phyloP scores from a whole-genome alignment of 2,888 invertebrate species.

The Trachelus iudaicus region DNA sequence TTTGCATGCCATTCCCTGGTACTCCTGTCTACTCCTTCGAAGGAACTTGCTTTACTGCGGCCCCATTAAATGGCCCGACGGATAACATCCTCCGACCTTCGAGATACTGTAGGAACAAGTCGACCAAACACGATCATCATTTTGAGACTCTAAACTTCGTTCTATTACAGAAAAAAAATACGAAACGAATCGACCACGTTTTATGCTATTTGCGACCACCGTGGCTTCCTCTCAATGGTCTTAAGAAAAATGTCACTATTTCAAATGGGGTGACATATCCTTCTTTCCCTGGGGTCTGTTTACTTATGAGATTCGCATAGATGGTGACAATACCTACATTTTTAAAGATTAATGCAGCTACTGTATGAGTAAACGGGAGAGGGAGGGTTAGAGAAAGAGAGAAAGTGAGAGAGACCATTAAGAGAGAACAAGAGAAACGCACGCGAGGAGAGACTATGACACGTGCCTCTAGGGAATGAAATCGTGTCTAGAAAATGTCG shows the following conservation, averaged over 20 bases:
- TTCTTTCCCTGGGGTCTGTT: background rate
- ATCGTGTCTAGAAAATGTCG: background rate
- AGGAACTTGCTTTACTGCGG: background rate
- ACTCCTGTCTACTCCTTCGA: background rate
- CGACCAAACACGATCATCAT: background rate
- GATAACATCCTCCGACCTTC: background rate
- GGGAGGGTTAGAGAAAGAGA: too few relatives aligned
- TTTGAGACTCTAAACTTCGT: background rate
- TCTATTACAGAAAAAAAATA: background rate
- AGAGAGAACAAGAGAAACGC: background rate
- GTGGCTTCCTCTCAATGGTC: background rate
- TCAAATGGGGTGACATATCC: background rate
- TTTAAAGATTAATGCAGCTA: background rate
- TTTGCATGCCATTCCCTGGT: background rate
- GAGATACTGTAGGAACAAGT: background rate
- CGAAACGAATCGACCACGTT: background rate
- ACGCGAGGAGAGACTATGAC: background rate
- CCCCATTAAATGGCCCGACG: background rate
- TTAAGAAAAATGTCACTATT: background rate
- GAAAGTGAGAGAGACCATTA: background rate
- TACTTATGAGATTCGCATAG: background rate
- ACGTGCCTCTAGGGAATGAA: background rate
- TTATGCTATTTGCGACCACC: background rate
- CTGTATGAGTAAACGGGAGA: too few relatives aligned
- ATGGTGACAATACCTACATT: background rate